Evolutionary conservation across 2,113 vertebrate species (phyloP).

Genomic region (Poeciliopsis turrubarensis): DNA sequence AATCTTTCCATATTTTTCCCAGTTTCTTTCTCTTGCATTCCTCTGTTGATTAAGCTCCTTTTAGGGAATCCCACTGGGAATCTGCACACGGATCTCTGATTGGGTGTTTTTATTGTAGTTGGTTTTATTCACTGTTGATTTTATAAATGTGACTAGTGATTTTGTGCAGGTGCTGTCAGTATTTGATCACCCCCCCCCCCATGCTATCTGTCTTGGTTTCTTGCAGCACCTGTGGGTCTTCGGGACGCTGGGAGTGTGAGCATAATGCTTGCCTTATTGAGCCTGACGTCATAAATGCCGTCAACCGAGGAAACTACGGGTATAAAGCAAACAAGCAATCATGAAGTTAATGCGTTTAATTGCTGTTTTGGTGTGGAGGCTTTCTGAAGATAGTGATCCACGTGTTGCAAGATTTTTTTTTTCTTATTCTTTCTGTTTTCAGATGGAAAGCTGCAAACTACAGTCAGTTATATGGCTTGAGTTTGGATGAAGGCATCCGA

Average conservation of each 20-base stretch:
- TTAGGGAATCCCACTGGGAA: conserved; percentile 45
- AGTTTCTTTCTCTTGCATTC: conserved; percentile 30
- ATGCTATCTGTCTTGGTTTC: neutral
- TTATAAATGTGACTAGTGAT: neutral
- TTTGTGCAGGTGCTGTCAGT: neutral
- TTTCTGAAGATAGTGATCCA: neutral
- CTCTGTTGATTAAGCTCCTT: conserved; percentile 30
- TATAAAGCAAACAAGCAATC: conserved; percentile 58
- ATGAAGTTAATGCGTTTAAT: neutral
- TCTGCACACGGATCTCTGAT: conserved; percentile 1
- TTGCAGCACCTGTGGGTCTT: conserved; percentile 85
- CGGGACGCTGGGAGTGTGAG: conserved; percentile 90
- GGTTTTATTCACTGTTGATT: neutral
- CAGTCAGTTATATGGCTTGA: conserved; percentile 93
- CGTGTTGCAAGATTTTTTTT: conserved; percentile 2
- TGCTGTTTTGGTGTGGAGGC: neutral
- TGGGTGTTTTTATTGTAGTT: conserved; percentile 15
- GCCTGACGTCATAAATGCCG: conserved; percentile 81
- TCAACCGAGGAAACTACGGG: conserved; percentile 90
- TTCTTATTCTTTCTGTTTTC: neutral
- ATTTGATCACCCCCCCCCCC: neutral
- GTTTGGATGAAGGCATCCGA: conserved; percentile 90
- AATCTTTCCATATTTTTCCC: conserved; percentile 22
- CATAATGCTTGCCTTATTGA: conserved; percentile 90
- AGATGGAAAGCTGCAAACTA: conserved; percentile 95